Evolutionary conservation across 2,113 vertebrate species (phyloP).

Genomic region (Bucco capensis): DNA sequence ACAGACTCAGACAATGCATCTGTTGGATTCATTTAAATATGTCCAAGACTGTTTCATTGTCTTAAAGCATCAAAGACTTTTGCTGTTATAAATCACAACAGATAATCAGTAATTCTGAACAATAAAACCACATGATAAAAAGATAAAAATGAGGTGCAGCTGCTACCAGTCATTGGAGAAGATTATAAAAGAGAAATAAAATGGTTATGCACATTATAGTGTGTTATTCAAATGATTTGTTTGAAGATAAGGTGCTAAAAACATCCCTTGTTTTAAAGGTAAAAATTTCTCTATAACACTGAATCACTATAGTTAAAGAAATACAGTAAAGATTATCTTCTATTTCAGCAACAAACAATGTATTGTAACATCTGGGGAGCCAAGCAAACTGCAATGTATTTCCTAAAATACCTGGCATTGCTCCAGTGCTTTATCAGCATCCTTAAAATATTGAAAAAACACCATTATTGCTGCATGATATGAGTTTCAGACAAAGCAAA

Average conservation of each 20-base stretch:
- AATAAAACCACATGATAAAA: not conserved
- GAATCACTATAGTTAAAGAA: constrained; percentile 11
- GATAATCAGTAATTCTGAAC: constrained; percentile 14
- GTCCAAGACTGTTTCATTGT: constrained; percentile 10
- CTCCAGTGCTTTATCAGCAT: constrained; percentile 20
- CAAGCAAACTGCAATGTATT: not conserved
- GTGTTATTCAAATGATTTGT: not conserved
- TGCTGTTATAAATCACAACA: constrained; percentile 36
- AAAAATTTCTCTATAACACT: not conserved
- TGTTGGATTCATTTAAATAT: constrained; percentile 39
- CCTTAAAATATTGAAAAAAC: constrained; percentile 12
- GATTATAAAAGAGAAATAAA: not conserved
- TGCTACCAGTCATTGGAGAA: not conserved
- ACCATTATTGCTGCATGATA: not conserved
- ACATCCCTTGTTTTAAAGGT: not conserved
- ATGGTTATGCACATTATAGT: not conserved
- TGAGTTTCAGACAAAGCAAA: not conserved
- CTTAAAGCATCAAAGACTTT: constrained; percentile 44
- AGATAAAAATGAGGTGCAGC: constrained; percentile 6
- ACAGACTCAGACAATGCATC: not conserved
- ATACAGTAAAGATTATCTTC: not conserved
- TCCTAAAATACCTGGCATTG: not conserved
- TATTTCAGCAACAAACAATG: not conserved
- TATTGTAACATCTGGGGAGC: not conserved
- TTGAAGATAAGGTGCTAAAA: constrained; percentile 1